Evolutionary conservation across 2,888 invertebrate species (phyloP).

Genomic region (Neoitamus cyanurus): DNA sequence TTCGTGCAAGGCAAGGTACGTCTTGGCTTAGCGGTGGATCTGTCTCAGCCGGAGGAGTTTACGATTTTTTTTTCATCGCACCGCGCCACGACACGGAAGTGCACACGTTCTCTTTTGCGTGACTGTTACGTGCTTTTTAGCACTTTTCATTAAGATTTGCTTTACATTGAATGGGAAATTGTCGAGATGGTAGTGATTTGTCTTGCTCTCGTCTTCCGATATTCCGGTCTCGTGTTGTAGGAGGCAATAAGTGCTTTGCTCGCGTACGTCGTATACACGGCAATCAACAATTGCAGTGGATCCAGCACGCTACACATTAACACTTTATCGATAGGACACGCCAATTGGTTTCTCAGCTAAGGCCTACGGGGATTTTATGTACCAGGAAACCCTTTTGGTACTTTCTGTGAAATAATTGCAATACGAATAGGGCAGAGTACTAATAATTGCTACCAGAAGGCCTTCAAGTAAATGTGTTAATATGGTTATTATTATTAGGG

Average conservation of each 20-base stretch:
- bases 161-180: background rate
- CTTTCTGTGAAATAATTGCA: too few relatives aligned
- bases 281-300: too few relatives aligned
- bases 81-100: background rate
- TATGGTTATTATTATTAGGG: too few relatives aligned
- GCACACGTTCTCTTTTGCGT: conserved; percentile 1
- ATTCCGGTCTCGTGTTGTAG: background rate
- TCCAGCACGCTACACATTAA: background rate
- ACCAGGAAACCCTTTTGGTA: too few relatives aligned
- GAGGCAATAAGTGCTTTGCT: too few relatives aligned
- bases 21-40: background rate
- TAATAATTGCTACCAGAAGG: too few relatives aligned
- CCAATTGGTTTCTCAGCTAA: background rate
- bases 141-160: background rate
- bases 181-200: background rate
- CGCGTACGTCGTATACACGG: too few relatives aligned
- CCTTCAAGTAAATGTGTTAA: too few relatives aligned
- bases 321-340: background rate
- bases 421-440: too few relatives aligned
- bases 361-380: background rate
- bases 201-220: background rate
- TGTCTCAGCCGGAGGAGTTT: background rate
- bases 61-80: background rate
- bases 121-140: background rate
- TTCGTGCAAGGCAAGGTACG: background rate